Base-by-base conservation (phyloP, 64 coral and sea anemone species). In the Dendronephthya gigantea region DNA sequence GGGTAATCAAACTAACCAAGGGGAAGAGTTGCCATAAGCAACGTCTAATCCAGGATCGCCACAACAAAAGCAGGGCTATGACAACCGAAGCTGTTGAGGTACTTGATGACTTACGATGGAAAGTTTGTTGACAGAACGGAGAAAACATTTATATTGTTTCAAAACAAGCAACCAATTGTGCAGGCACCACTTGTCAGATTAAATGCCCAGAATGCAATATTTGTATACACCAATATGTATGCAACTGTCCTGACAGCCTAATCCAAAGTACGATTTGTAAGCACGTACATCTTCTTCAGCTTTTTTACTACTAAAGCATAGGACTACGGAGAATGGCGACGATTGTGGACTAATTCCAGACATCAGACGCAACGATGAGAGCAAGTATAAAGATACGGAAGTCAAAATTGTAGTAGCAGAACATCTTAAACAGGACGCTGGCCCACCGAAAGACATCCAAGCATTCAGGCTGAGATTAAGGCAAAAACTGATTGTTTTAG, bases 241-340 rank as follows among this genome's bases (percentile, higher is more conserved):
- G 82, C 62, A 92, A 47, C 58, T 92, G 86, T 47, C 52, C 82
- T 5, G 90, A 92, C 40, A 88, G 35, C 36, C 68, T 92, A 66
- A 88, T 88, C 31, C 56, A 33, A 45, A 92, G 32, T 66, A 81
- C 85, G 15, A 88, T 92, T 25, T 92, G 82, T 37, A 92, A 92
- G 38, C 90, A 92, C 81, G 59, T 91, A 12, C 90, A 91, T 49
- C 62, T 92, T n/a, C 4, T 84, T 49, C 52, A 84, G 12, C 41
- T 35, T 38, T 86, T 25, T 39, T 41, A 75, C 35, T 33, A 40
- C 1, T 37, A 17, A 48, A 19, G 1, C 7, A 17, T 23, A n/a
- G n/a, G n/a, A n/a, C n/a, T 35, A 82, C 10, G 37, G 2, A 23
- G 38, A 83, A 43, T n/a, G n/a, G n/a, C n/a, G 81, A 48, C 2